phyloP scores from a whole-genome alignment of 2,113 vertebrate genomes.

The Dendropsophus ebraccatus region DNA sequence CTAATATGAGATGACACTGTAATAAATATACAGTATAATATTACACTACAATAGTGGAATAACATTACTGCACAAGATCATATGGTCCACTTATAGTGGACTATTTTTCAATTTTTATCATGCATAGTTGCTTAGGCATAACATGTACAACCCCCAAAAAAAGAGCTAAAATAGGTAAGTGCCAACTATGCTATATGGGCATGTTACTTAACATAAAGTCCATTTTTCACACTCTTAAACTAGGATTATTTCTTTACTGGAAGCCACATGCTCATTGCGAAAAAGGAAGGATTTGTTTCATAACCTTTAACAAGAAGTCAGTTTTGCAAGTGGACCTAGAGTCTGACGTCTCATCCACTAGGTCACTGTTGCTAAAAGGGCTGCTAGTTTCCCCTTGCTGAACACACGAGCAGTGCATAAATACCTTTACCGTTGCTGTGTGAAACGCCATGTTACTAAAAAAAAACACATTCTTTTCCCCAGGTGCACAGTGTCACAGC shows the following conservation, averaged over 20 bases:
- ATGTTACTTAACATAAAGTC: neutral
- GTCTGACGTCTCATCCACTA: neutral
- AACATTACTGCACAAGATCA: too few species aligned
- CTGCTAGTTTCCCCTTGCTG: too few species aligned
- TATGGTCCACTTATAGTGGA: neutral
- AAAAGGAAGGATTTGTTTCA: constrained; percentile 50
- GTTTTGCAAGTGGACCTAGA: constrained; percentile 23
- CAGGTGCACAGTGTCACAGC: too few species aligned
- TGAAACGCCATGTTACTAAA: too few species aligned
- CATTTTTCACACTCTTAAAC: neutral
- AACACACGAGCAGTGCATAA: too few species aligned
- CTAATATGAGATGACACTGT: too few species aligned
- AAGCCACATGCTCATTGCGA: neutral
- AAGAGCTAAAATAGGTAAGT: neutral
- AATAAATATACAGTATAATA: too few species aligned
- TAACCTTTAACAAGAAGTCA: constrained; percentile 14
- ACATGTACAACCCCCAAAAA: neutral
- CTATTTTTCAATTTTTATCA: neutral
- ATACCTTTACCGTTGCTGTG: too few species aligned
- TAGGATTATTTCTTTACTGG: constrained; percentile 8
- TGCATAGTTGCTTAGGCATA: neutral
- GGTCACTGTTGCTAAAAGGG: neutral
- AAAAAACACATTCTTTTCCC: too few species aligned
- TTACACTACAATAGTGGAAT: too few species aligned
- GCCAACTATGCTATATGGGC: neutral